These are phyloP conservation scores for Oryzias celebensis DNA, from an alignment of 2,113 vertebrate genomes.

Conservation along the genomic window DNA sequence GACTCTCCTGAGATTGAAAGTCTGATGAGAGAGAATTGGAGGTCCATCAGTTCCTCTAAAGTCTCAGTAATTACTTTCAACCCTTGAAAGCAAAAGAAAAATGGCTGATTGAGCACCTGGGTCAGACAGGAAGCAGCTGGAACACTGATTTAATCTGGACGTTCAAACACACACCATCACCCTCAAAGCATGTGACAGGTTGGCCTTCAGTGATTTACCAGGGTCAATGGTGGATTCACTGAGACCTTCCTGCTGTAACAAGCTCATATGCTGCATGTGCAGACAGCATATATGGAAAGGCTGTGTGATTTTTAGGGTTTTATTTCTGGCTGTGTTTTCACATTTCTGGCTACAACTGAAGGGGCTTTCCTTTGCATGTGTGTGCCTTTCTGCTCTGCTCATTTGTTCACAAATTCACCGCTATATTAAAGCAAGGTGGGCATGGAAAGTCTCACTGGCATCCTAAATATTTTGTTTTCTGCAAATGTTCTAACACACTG, in stretches of 20 bases:
- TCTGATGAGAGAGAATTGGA: background rate
- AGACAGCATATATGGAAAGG: constrained; percentile 39
- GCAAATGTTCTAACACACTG: too few species aligned
- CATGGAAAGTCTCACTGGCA: constrained; percentile 29
- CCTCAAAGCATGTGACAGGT: constrained; percentile 24
- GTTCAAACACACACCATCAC: constrained; percentile 16
- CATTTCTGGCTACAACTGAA: constrained; percentile 40
- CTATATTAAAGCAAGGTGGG: constrained; percentile 34
- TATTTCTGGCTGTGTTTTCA: constrained; percentile 22
- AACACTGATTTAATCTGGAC: constrained; percentile 53
- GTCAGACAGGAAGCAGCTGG: constrained; percentile 65
- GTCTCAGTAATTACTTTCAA: constrained; percentile 7
- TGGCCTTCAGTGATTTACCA: constrained; percentile 17
- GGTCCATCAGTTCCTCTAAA: background rate
- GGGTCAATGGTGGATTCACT: constrained; percentile 18
- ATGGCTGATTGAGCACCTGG: constrained; percentile 60
- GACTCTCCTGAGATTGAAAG: background rate
- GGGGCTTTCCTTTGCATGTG: constrained; percentile 51
- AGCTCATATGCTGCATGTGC: background rate
- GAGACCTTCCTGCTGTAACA: constrained; percentile 1
- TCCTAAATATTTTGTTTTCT: too few species aligned
- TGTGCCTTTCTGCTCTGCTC: constrained; percentile 21
- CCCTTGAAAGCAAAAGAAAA: constrained; percentile 11
- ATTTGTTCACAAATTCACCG: constrained; percentile 19
- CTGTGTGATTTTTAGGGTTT: constrained; percentile 15